phyloP scores from a whole-genome alignment of 2,113 vertebrate genomes.

The Copsychus sechellarum region DNA sequence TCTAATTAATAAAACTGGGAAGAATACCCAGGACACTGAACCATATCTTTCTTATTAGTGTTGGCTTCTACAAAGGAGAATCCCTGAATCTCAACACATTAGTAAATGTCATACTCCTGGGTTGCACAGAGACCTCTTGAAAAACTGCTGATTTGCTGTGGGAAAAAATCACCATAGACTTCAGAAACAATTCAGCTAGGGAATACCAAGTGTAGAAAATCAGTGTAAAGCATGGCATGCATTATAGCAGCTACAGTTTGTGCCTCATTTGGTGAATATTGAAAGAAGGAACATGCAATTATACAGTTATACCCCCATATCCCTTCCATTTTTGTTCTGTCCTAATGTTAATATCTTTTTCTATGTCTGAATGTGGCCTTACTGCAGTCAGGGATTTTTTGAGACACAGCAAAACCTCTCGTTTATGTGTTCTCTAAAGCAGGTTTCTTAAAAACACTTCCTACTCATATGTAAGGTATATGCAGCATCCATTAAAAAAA shows the following conservation, averaged over 20 bases:
- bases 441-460: background rate
- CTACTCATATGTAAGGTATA: background rate
- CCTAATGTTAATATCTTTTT: background rate
- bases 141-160: conserved; percentile 70
- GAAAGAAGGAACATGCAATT: background rate
- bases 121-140: conserved; percentile 61
- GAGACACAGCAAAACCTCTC: background rate
- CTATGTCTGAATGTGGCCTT: background rate
- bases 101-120: conserved; percentile 72
- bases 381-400: background rate
- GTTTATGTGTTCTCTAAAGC: background rate
- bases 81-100: conserved; percentile 67
- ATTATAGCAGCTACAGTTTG: conserved; percentile 27
- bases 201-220: conserved; percentile 64
- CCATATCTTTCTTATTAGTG: conserved; percentile 77
- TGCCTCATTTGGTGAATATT: background rate
- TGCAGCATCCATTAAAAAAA: background rate
- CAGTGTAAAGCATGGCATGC: conserved; percentile 39
- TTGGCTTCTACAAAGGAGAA: conserved; percentile 72
- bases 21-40: conserved; percentile 74
- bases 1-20: conserved; percentile 82
- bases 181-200: conserved; percentile 62
- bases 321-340: background rate
- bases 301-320: background rate
- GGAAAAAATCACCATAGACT: conserved; percentile 49